phyloP scores from a whole-genome alignment of 35 echinoderm and acorn worm species.

The Eucidaris tribuloides region DNA sequence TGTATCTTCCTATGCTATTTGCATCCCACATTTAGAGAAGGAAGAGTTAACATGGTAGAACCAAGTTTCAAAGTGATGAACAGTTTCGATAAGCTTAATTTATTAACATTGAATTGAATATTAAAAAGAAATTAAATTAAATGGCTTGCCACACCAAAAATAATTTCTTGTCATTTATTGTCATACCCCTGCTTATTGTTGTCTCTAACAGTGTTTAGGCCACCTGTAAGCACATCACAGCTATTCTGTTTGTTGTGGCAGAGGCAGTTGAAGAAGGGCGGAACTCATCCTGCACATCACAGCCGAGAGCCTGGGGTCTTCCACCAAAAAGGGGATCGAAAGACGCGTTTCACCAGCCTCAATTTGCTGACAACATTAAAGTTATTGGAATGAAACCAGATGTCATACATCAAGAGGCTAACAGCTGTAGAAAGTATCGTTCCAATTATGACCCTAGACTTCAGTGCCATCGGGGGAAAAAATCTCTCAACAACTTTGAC shows the following conservation, averaged over 20 bases:
- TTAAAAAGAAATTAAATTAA: not conserved
- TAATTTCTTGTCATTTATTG: not conserved
- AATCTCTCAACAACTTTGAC: constrained; percentile 6
- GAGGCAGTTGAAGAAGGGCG: constrained; percentile 46
- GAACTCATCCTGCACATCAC: constrained; percentile 38
- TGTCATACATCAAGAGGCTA: constrained; percentile 9
- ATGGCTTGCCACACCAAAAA: not conserved
- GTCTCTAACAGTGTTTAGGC: constrained; percentile 59
- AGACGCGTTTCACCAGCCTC: constrained; percentile 20
- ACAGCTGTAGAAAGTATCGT: constrained; percentile 1
- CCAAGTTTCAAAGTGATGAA: too few species aligned
- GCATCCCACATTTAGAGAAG: too few species aligned
- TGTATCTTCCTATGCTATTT: too few species aligned
- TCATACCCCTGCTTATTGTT: not conserved
- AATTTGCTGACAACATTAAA: constrained; percentile 60
- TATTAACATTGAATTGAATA: too few species aligned
- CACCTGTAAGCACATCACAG: constrained; percentile 68
- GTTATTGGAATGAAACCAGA: constrained; percentile 32
- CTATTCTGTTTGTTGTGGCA: constrained; percentile 37
- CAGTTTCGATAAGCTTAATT: too few species aligned
- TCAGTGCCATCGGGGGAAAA: not conserved
- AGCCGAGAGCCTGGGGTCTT: constrained; percentile 39
- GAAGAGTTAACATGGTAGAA: too few species aligned
- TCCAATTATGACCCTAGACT: constrained; percentile 33
- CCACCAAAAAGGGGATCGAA: constrained; percentile 40